Percentiles rank a stretch among this genome's conserved stretches.
Evolutionary conservation across 2,888 invertebrate species (phyloP).

Genomic region (Incurvaria masculella): DNA sequence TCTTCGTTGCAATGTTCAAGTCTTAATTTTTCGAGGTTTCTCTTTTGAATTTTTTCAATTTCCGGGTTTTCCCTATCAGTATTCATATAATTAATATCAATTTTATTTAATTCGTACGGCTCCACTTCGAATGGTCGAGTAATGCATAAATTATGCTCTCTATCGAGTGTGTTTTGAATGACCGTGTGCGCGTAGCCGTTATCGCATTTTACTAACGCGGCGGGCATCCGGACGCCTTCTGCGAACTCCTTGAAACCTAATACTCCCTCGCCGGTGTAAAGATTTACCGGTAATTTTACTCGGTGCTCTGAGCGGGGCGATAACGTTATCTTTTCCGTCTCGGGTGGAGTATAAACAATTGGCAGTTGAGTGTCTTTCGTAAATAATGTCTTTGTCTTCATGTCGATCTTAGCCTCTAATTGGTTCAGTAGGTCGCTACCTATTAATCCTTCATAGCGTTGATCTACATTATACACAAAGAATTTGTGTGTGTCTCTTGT

Average conservation of each 20-base stretch:
- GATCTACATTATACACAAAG: conserved; percentile 14
- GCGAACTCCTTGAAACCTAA: conserved; percentile 3
- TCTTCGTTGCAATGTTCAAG: conserved; percentile 20
- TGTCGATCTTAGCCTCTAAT: conserved; percentile 6
- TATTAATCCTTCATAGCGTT: conserved; percentile 13
- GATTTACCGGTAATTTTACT: conserved; percentile 4
- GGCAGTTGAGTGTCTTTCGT: neutral
- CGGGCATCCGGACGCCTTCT: conserved; percentile 7
- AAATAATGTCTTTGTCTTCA: neutral
- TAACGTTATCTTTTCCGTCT: neutral
- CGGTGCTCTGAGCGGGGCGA: neutral
- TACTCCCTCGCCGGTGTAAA: conserved; percentile 1
- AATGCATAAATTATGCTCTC: neutral
- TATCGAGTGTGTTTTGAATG: neutral
- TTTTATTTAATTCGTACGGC: neutral
- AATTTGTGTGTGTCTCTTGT: conserved; percentile 11
- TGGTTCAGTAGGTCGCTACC: conserved; percentile 13
- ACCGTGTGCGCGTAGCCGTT: conserved; percentile 44
- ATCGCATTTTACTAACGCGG: conserved; percentile 15
- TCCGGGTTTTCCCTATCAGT: neutral
- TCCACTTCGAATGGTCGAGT: neutral
- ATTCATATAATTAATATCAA: neutral
- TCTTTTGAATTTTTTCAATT: neutral
- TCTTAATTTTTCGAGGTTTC: conserved; percentile 7
- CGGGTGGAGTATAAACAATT: neutral